Conservation (phyloP, 2,888 invertebrate species). For the Odontocerum albicorne region DNA sequence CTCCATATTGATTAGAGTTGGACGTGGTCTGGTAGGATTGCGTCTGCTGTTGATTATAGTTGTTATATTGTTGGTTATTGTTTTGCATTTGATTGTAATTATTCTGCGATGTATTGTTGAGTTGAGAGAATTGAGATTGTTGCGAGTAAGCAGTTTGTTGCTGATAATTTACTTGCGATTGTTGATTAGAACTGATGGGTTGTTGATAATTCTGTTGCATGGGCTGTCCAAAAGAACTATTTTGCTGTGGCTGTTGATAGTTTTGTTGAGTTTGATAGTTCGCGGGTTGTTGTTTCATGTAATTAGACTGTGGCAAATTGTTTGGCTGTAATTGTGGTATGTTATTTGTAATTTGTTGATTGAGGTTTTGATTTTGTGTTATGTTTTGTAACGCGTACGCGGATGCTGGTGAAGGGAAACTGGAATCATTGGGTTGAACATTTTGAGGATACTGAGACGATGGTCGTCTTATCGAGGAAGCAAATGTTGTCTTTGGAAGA, state of each 20-base stretch:
- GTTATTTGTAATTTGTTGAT: constrained; percentile 30
- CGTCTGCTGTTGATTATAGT: constrained; percentile 40
- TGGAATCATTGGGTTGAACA: constrained; percentile 45
- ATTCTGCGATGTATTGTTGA: constrained; percentile 33
- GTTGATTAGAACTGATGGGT: constrained; percentile 25
- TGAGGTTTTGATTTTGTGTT: constrained; percentile 21
- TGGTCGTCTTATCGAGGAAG: constrained; percentile 31
- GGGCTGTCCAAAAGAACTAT: constrained; percentile 38
- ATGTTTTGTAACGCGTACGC: constrained; percentile 35
- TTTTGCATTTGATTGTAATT: constrained; percentile 36
- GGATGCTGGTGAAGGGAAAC: constrained; percentile 44
- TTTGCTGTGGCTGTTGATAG: constrained; percentile 40
- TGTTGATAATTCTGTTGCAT: constrained; percentile 16
- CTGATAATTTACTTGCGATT: constrained; percentile 38
- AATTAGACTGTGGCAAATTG: constrained; percentile 41
- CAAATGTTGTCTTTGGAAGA: constrained; percentile 39
- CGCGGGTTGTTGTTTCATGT: constrained; percentile 45
- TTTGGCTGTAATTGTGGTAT: constrained; percentile 35
- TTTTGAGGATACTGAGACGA: constrained; percentile 44
- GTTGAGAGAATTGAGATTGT: constrained; percentile 39
- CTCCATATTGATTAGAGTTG: constrained; percentile 37
- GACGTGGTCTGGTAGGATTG: constrained; percentile 36
- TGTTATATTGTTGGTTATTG: constrained; percentile 43
- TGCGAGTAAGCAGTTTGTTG: constrained; percentile 34
- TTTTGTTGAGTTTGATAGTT: constrained; percentile 39